Evolutionary conservation across 2,888 invertebrate species (phyloP), one percentile per base, ranked within the genome.

Genomic region (Sympetrum striolatum): DNA sequence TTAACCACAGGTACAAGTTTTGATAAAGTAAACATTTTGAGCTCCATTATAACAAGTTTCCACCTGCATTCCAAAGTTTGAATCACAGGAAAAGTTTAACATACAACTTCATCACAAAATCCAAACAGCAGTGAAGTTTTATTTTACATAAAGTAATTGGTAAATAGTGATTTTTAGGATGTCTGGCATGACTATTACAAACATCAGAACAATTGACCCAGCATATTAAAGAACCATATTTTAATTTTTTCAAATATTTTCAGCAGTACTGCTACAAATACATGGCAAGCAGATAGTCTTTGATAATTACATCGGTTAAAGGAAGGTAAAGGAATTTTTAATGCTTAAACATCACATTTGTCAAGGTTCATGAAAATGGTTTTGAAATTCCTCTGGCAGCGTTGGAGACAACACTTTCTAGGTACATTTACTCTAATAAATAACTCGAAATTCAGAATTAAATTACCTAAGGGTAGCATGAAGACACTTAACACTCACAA

Each of bases 1-100:
- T 60, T 64, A 86, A 86, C 64, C 86, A 86, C 86, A 86, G 86
- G 86, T 86, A 86, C 86, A 64, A 86, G 86, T 86, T 82, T 73
- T 86, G 86, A 86, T 64, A 60, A 86, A 86, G 58, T 86, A 86
- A 86, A 86, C 39, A 64, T 86, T 60, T 86, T 86, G 39, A 86
- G 86, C 37, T 73, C 73, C 73, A 86, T 60, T 37, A 64, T 31
- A 60, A 64, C 48, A 48, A 86, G 22, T 37, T 86, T 86, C 37
- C 35, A 35, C 58, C 39, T 37, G 64, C n/a, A 64, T 60, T 60
- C 64, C 64, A n/a, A 64, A 58, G 31, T 22, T 39, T 58, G 73
- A 73, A 82, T 82, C 58, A 82, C 86, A 86, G 60, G 86, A 64
- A 18, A 60, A 86, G 64, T 60, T 60, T n/a, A 60, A 86, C 37